Evolutionary conservation across 1,140 invertebrate species (phyloP).

Genomic region (Sesamia nonagrioides): DNA sequence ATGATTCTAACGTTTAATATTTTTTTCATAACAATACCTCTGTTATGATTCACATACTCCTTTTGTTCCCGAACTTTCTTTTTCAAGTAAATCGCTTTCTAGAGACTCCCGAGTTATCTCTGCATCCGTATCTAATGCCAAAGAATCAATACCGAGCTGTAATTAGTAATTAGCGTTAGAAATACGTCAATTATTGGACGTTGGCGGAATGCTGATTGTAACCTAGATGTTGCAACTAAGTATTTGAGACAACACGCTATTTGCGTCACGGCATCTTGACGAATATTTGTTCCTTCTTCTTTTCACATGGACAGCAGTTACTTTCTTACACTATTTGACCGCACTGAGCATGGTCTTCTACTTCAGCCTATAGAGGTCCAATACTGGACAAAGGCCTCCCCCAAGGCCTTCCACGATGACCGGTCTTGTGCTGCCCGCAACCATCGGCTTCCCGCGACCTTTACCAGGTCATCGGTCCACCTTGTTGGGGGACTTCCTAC

Average conservation of each 20-base stretch:
- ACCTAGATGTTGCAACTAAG: constrained; percentile 15
- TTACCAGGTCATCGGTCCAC: too few relatives aligned
- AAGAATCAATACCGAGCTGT: constrained; percentile 16
- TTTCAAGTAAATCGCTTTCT: not conserved
- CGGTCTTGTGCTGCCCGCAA: too few relatives aligned
- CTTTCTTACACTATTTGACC: not conserved
- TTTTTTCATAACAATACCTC: too few relatives aligned
- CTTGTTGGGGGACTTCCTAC: too few relatives aligned
- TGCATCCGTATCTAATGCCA: not conserved
- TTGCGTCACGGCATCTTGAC: not conserved
- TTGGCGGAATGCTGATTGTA: constrained; percentile 16
- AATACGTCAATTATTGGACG: constrained; percentile 37
- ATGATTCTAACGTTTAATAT: too few relatives aligned
- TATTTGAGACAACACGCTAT: not conserved
- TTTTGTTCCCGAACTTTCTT: not conserved
- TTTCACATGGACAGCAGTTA: not conserved
- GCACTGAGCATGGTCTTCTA: not conserved
- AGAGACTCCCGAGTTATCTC: constrained; percentile 23
- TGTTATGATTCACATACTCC: too few relatives aligned
- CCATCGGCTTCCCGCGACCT: too few relatives aligned
- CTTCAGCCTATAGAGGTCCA: too few relatives aligned
- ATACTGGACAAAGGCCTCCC: too few relatives aligned
- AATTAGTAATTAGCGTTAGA: constrained; percentile 14
- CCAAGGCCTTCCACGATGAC: too few relatives aligned
- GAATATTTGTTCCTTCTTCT: not conserved